A percentile compares a stretch with the other conserved stretches of the same genome.
Evolutionary conservation across 1,140 invertebrate genomes (phyloP).

Genomic region (Saccostrea glomerata): DNA sequence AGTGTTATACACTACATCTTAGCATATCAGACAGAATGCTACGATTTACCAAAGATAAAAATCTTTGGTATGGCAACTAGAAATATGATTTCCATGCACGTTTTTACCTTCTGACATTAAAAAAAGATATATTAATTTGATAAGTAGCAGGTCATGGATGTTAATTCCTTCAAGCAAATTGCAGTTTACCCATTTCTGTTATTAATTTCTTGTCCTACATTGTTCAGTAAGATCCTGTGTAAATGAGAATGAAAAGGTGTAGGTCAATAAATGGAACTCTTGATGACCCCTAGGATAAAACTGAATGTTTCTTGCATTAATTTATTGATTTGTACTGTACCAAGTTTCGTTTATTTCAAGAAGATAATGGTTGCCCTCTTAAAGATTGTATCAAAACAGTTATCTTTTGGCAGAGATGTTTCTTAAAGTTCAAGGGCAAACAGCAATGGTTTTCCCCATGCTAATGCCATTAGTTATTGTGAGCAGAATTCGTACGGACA

Average conservation of each 20-base stretch:
- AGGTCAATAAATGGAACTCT: neutral
- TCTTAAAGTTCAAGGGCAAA: neutral
- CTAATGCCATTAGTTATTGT: neutral
- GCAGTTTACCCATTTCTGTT: neutral
- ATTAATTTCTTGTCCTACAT: neutral
- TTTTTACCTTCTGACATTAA: too few relatives aligned
- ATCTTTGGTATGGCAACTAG: neutral
- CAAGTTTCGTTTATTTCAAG: neutral
- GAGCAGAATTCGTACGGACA: neutral
- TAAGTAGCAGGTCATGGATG: neutral
- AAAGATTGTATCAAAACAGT: neutral
- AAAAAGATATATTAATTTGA: too few relatives aligned
- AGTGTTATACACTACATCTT: neutral
- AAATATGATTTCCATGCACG: too few relatives aligned
- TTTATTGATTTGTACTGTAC: neutral
- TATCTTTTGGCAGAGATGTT: constrained; percentile 6
- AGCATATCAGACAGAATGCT: neutral
- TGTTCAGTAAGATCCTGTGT: neutral
- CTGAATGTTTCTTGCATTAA: neutral
- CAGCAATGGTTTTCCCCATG: neutral
- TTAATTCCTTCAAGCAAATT: neutral
- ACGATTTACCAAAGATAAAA: neutral
- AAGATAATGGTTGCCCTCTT: neutral
- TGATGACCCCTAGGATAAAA: neutral
- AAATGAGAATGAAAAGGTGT: neutral